Base-by-base conservation (phyloP, 2,888 invertebrate genomes). In the Trypoxylon attenuatum region DNA sequence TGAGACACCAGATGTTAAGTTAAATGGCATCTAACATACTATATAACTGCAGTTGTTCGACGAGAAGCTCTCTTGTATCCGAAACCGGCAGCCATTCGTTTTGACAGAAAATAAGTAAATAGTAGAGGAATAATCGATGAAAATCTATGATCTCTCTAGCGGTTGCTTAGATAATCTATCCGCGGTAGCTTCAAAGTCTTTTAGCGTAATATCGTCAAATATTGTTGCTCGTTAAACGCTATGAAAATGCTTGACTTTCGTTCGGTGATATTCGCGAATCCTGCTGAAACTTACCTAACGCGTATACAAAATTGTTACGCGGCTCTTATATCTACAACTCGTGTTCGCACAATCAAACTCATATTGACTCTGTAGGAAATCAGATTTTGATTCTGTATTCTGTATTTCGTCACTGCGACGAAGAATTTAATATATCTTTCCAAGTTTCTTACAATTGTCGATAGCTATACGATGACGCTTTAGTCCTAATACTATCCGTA, bases 121-220 rank as follows among this genome's bases (percentile, higher is more conserved):
- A 45, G 13, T 23, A 6, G 13, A 10, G 2, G 45, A 45, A 4
- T 25, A 15, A 13, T 25, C 45, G 45, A 25, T 45, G 23, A 22
- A 47, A 42, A 47, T 63, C 53, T 33, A 59, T 59, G 58, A 67
- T 64, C 66, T 65, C 50, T 64, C 45, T 53, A 42, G 50, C 51
- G 59, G 27, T 65, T 29, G 46, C 38, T 65, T 41, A 50, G 52
- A 53, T 45, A 51, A 19, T 27, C 55, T 43, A 61, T 64, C 55
- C 61, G 46, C 50, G 55, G 61, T 61, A 43, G 43, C 51, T 50
- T 39, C 51, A 50, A 47, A 61, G 61, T n/a, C 46, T 50, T 50
- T 60, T 33, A 33, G 33, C 33, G 33, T 33, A 46, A 29, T 22
- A 46, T 58, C 21, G n/a, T 39, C 23, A 41, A 6, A 27, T 50